phyloP scores from a whole-genome alignment of 2,888 invertebrate species.

The Clitarchus hookeri region DNA sequence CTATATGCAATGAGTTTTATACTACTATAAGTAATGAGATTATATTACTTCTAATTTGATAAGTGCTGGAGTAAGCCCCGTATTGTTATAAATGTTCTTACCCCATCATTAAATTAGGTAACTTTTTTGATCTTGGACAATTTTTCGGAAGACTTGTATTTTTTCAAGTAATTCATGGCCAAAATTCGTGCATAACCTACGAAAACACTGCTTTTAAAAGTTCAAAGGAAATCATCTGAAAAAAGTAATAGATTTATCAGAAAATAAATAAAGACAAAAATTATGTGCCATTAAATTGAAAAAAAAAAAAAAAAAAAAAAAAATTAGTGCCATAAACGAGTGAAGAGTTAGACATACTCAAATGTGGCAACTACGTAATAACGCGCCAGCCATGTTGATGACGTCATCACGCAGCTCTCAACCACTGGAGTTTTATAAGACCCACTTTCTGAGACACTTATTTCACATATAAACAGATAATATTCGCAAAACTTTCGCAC shows the following conservation, averaged over 20 bases:
- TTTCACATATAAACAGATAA: background rate
- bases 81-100: background rate
- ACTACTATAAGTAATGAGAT: background rate
- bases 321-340: background rate
- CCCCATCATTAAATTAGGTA: background rate
- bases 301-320: background rate
- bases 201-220: background rate
- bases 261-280: background rate
- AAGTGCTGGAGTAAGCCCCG: background rate
- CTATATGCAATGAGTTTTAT: too few relatives aligned
- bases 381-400: background rate
- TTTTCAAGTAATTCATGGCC: background rate
- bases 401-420: background rate
- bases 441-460: background rate
- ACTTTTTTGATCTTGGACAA: background rate
- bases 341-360: background rate
- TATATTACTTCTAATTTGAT: background rate
- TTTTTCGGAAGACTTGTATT: background rate
- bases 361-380: background rate
- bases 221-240: background rate
- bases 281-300: background rate
- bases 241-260: background rate
- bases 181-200: background rate
- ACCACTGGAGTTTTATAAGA: background rate
- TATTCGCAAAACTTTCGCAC: background rate